Percentiles rank a stretch among this genome's conserved stretches.
phyloP scores from a whole-genome alignment of 1,140 invertebrate genomes.

The Phymorhynchus buccinoides region DNA sequence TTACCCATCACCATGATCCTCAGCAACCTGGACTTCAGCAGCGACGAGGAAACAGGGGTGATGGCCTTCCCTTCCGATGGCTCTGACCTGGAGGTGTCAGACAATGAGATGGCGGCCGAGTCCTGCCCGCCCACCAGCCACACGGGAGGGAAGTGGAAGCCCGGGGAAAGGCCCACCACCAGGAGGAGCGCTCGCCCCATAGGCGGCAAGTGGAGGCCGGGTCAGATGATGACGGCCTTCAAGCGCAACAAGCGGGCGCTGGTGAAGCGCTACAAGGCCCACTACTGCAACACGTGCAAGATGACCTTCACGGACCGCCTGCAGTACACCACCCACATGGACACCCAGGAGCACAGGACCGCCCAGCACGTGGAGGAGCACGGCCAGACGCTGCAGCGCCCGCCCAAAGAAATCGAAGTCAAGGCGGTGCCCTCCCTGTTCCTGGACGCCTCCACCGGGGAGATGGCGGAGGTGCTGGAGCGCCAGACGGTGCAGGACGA shows the following conservation, averaged over 20 bases:
- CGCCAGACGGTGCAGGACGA: not conserved
- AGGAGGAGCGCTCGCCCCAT: conserved; percentile 59
- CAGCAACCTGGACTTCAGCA: conserved; percentile 64
- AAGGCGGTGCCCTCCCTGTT: not conserved
- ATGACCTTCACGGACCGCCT: conserved; percentile 39
- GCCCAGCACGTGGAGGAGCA: conserved; percentile 21
- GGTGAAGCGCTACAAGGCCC: conserved; percentile 46
- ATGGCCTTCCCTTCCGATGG: conserved; percentile 61
- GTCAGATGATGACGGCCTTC: conserved; percentile 40
- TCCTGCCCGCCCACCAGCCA: conserved; percentile 76
- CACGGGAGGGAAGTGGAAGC: conserved; percentile 85
- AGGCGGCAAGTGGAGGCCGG: conserved; percentile 58
- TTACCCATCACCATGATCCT: conserved; percentile 65
- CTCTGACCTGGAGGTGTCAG: conserved; percentile 49
- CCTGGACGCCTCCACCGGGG: conserved; percentile 2
- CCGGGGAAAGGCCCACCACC: conserved; percentile 68
- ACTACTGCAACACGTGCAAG: conserved; percentile 57
- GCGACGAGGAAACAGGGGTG: conserved; percentile 62
- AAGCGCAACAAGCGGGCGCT: conserved; percentile 26
- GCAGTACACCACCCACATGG: conserved; percentile 42
- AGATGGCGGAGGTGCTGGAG: not conserved
- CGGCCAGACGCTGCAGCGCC: not conserved
- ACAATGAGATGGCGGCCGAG: conserved; percentile 37
- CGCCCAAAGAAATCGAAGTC: not conserved
- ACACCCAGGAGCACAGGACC: conserved; percentile 14